Evolutionary conservation across 2,797 vertebrate genomes (phyloP).

Genomic region (Pteropus rufus): DNA sequence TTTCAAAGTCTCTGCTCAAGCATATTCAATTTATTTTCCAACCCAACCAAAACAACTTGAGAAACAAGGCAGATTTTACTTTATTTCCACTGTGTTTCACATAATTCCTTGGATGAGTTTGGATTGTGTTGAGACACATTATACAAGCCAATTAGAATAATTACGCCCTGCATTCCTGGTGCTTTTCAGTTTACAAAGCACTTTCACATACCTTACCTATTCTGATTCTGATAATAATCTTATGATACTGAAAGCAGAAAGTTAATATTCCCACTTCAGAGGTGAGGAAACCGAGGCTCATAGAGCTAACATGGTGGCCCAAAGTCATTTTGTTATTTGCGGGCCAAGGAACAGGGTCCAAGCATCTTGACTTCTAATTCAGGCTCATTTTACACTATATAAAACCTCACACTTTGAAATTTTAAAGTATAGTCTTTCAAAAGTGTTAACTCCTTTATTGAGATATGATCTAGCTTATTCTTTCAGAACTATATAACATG

Average conservation of each 20-base stretch:
- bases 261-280: neutral
- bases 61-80: neutral
- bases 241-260: neutral
- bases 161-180: neutral
- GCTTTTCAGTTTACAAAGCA: neutral
- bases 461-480: neutral
- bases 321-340: neutral
- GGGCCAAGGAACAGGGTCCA: neutral
- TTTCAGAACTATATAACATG: neutral
- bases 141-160: neutral
- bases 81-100: neutral
- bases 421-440: neutral
- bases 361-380: neutral
- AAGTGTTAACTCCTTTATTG: neutral
- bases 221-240: neutral
- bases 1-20: neutral
- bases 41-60: neutral
- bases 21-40: slow-evolving; percentile 17
- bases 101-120: neutral
- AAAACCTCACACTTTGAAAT: neutral
- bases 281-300: neutral
- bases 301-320: neutral
- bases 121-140: neutral
- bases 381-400: neutral
- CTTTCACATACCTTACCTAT: neutral